Percentiles rank a stretch among this genome's conserved stretches.
Conservation (phyloP, 2,888 invertebrate genomes). For the Gonocerus acuteangulatus region DNA sequence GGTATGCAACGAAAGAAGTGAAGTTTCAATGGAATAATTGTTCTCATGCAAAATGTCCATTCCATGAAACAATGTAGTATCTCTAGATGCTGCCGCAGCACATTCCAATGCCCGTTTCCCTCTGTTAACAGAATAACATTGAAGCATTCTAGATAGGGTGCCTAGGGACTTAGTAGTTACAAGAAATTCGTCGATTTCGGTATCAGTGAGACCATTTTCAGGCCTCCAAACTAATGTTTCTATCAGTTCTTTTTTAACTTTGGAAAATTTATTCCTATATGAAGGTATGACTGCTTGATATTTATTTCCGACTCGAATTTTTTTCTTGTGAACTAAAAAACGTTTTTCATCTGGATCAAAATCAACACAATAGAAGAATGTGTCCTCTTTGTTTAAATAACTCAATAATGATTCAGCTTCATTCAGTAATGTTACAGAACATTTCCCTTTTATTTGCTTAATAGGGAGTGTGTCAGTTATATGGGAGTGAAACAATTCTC, state of each 20-base stretch:
- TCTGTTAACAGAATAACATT: background rate
- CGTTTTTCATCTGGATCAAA: constrained; percentile 99
- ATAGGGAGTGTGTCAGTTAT: constrained; percentile 97
- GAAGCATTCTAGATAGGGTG: constrained; percentile 84
- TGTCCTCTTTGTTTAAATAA: constrained; percentile 95
- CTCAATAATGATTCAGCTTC: constrained; percentile 94
- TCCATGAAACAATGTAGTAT: constrained; percentile 96
- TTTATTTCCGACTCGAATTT: constrained; percentile 74
- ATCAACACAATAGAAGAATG: constrained; percentile 98
- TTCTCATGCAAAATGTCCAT: constrained; percentile 94
- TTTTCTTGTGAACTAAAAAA: constrained; percentile 92
- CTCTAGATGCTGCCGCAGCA: constrained; percentile 92
- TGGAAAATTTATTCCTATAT: constrained; percentile 62
- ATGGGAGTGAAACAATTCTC: constrained; percentile 94
- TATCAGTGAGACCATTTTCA: constrained; percentile 78
- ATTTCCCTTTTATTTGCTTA: constrained; percentile 97
- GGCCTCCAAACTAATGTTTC: constrained; percentile 95
- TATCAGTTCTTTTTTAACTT: constrained; percentile 64
- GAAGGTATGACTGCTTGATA: constrained; percentile 92
- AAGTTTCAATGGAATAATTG: constrained; percentile 81
- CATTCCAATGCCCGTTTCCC: background rate
- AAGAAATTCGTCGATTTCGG: constrained; percentile 97
- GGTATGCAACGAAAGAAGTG: constrained; percentile 86
- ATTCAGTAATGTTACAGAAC: constrained; percentile 95
- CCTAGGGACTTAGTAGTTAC: constrained; percentile 56